phyloP scores from a whole-genome alignment of 2,888 invertebrate species.

The Limnephilus lunatus region DNA sequence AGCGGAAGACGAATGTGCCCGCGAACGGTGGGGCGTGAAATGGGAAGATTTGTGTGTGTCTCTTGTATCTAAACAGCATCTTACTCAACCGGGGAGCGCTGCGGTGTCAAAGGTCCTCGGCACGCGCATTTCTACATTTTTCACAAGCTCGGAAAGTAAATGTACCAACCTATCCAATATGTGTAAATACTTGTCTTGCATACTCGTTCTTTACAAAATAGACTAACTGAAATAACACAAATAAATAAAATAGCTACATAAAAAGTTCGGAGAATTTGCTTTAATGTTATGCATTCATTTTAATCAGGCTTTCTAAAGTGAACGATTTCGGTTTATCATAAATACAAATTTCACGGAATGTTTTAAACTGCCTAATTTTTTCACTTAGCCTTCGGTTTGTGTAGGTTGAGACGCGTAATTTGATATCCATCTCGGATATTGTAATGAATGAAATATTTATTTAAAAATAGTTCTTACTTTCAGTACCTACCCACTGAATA shows the following conservation, averaged over 20 bases:
- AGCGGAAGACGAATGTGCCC: conserved; percentile 39
- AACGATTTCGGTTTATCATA: too few relatives aligned
- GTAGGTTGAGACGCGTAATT: too few relatives aligned
- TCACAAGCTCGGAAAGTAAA: neutral
- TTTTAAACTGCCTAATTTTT: too few relatives aligned
- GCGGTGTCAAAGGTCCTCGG: conserved; percentile 71
- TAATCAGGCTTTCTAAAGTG: too few relatives aligned
- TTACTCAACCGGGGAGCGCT: conserved; percentile 67
- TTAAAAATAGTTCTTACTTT: too few relatives aligned
- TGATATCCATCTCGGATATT: too few relatives aligned
- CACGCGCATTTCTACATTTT: conserved; percentile 16
- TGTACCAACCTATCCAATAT: neutral
- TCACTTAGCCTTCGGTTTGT: too few relatives aligned
- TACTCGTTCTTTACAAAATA: neutral
- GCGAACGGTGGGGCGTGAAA: conserved; percentile 57
- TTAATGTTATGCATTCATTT: too few relatives aligned
- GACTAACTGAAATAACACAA: neutral
- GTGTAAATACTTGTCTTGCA: neutral
- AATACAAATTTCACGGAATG: too few relatives aligned
- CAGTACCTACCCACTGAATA: too few relatives aligned
- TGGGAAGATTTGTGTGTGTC: conserved; percentile 58
- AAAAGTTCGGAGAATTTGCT: too few relatives aligned
- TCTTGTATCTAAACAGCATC: conserved; percentile 66
- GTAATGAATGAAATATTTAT: too few relatives aligned
- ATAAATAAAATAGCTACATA: neutral